Percentiles rank a stretch among this genome's conserved stretches.
These are phyloP conservation scores for Drosophila anomelani DNA, from an alignment of 2,888 invertebrate genomes.

Conservation along the genomic window DNA sequence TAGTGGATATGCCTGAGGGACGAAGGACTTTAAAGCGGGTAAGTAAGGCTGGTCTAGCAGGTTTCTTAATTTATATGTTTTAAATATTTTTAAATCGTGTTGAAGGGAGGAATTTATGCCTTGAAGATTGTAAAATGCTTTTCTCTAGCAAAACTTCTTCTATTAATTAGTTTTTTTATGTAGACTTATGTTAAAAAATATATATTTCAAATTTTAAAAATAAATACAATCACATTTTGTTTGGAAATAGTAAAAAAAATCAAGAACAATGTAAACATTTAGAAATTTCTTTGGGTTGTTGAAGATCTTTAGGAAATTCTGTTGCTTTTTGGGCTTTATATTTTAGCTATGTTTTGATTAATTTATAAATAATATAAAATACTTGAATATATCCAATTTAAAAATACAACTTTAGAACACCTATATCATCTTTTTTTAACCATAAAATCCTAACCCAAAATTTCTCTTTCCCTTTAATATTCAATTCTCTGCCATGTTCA, in stretches of 20 bases:
- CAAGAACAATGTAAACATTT: too few species aligned
- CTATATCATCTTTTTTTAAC: not conserved
- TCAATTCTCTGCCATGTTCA: not conserved
- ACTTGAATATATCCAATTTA: not conserved
- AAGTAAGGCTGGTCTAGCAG: not conserved
- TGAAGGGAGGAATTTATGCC: not conserved
- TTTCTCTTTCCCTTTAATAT: not conserved
- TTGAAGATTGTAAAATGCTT: not conserved
- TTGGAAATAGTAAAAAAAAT: not conserved
- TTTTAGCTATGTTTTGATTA: not conserved
- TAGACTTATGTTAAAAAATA: not conserved
- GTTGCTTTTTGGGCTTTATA: not conserved
- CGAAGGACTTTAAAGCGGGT: not conserved
- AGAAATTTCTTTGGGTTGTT: not conserved
- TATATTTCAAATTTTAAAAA: not conserved
- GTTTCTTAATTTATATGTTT: not conserved
- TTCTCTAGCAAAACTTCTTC: not conserved
- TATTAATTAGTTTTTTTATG: not conserved
- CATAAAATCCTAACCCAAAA: not conserved
- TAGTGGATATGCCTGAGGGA: not conserved
- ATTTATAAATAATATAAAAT: not conserved
- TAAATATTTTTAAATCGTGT: not conserved
- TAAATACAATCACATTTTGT: rapidly evolving
- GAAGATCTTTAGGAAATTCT: not conserved
- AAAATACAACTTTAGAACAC: not conserved